Evolutionary conservation across 2,113 vertebrate species (phyloP).

Genomic region (Accipiter virgatus): DNA sequence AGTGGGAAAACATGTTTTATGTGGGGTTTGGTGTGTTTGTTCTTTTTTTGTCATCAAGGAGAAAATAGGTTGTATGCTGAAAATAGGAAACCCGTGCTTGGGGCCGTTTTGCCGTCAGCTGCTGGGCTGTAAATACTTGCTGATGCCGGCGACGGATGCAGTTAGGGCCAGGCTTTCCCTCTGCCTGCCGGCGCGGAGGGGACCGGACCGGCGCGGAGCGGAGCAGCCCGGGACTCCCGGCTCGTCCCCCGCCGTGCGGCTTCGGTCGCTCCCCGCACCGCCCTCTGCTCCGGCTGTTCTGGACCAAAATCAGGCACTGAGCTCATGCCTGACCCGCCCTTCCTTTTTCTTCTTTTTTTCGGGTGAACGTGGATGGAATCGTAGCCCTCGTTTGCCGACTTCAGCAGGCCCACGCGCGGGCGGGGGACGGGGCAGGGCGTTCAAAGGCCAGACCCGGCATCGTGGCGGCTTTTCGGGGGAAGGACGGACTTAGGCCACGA

Average conservation of each 20-base stretch:
- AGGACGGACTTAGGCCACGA: fast-evolving
- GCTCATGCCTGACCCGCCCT: not conserved
- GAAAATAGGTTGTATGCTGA: not conserved
- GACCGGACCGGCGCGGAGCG: too few species aligned
- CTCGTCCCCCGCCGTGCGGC: too few species aligned
- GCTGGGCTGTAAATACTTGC: not conserved
- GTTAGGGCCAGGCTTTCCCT: fast-evolving
- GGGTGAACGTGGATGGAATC: not conserved
- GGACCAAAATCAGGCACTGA: not conserved
- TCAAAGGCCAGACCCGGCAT: not conserved
- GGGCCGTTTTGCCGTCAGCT: fast-evolving
- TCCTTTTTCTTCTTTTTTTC: not conserved
- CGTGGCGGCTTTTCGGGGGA: not conserved
- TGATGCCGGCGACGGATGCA: fast-evolving
- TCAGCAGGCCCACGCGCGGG: not conserved
- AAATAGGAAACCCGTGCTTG: not conserved
- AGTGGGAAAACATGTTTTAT: not conserved
- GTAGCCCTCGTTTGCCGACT: not conserved
- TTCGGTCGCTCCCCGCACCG: not conserved
- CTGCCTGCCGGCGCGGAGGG: fast-evolving
- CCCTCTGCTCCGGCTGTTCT: not conserved
- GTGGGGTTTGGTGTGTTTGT: too few species aligned
- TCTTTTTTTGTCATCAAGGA: not conserved
- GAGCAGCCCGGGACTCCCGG: not conserved
- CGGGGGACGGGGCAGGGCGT: not conserved